phyloP scores from a whole-genome alignment of 1,140 invertebrate genomes.

The Ditylenchus dipsaci region DNA sequence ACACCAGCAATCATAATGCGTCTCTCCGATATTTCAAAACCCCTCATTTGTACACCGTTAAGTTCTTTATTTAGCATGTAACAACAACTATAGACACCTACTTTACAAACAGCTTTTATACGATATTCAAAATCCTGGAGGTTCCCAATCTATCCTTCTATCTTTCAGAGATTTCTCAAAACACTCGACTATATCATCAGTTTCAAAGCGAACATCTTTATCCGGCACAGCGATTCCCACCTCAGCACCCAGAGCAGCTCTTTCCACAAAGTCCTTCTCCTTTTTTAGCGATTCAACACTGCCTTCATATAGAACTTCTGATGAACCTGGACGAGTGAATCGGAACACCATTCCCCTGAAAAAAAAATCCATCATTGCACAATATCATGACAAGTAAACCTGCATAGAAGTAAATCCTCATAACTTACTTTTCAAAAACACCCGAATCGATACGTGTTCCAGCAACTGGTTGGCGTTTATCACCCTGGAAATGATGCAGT shows the following conservation, averaged over 20 bases:
- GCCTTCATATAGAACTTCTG: constrained; percentile 45
- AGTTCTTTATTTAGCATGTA: too few relatives aligned
- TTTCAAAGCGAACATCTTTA: constrained; percentile 33
- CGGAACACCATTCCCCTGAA: constrained; percentile 27
- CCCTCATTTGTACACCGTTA: too few relatives aligned
- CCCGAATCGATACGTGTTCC: neutral
- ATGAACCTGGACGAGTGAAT: constrained; percentile 19
- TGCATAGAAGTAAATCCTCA: neutral
- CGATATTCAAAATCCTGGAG: constrained; percentile 47
- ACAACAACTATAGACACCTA: neutral
- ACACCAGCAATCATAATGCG: too few relatives aligned
- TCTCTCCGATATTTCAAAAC: too few relatives aligned
- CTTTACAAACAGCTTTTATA: neutral
- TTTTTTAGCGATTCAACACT: constrained; percentile 50
- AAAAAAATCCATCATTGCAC: neutral
- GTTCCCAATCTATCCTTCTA: constrained; percentile 48
- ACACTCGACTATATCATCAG: constrained; percentile 49
- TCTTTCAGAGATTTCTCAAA: constrained; percentile 35
- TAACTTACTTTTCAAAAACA: constrained; percentile 2
- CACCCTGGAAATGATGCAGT: constrained; percentile 3
- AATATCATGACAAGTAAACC: constrained; percentile 5
- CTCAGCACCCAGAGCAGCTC: constrained; percentile 48
- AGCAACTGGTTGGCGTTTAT: constrained; percentile 7
- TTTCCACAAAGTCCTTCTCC: constrained; percentile 42
- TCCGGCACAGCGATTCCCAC: constrained; percentile 47